These are phyloP conservation scores for Drosophila ficusphila DNA, from an alignment of 1,140 invertebrate genomes.

Conservation along the genomic window DNA sequence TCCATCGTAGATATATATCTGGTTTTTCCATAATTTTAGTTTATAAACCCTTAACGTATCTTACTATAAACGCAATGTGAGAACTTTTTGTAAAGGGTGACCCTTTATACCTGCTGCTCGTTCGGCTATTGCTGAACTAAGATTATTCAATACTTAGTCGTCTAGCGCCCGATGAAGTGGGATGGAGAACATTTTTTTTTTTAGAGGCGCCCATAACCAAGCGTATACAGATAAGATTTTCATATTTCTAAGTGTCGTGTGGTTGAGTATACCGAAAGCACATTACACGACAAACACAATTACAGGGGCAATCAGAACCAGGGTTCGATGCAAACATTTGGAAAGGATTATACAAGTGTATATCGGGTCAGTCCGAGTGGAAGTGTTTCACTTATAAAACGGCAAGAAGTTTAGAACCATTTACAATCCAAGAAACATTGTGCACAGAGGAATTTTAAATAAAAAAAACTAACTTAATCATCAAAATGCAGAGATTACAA, in stretches of 20 bases:
- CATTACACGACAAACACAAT: neutral
- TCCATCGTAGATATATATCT: neutral
- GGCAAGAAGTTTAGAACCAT: too few species aligned
- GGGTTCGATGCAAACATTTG: neutral
- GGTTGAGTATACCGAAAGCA: neutral
- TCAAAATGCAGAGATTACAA: too few species aligned
- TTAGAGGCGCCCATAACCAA: neutral
- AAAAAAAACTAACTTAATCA: too few species aligned
- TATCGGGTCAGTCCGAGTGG: neutral
- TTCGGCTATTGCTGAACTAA: conserved; percentile 11
- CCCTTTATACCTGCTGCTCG: neutral
- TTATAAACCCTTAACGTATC: neutral
- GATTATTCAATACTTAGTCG: neutral
- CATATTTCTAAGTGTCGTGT: conserved; percentile 8
- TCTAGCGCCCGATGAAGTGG: neutral
- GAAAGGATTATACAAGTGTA: neutral
- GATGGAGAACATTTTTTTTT: neutral
- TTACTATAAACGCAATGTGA: neutral
- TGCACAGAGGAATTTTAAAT: too few species aligned
- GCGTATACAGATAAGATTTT: conserved; percentile 3
- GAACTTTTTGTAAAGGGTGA: neutral
- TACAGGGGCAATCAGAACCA: neutral
- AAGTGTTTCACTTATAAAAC: too few species aligned
- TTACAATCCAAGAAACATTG: too few species aligned
- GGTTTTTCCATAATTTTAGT: neutral